Percentiles rank a stretch among this genome's conserved stretches.
Conservation (phyloP, 2,888 invertebrate genomes). For the Sinohyriopsis cumingii region DNA sequence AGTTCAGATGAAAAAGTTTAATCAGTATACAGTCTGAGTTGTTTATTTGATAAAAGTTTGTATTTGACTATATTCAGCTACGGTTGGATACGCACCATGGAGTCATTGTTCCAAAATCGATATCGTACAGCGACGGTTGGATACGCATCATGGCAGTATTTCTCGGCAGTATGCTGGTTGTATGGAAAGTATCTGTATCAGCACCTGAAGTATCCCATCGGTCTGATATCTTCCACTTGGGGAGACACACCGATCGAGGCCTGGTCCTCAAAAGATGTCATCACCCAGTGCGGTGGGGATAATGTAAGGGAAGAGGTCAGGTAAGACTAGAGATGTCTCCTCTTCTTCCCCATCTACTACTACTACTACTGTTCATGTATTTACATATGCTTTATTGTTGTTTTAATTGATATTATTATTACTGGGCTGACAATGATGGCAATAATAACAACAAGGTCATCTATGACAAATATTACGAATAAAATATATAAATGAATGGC, state of each 20-base stretch:
- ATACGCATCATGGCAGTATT: slow-evolving; percentile 43
- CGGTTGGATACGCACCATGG: slow-evolving; percentile 45
- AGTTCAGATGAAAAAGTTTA: no score
- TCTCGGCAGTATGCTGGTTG: slow-evolving; percentile 67
- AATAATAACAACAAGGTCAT: no score
- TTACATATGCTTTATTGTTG: no score
- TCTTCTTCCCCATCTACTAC: no score
- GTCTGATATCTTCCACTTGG: slow-evolving; percentile 51
- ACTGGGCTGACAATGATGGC: no score
- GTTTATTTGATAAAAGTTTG: not conserved
- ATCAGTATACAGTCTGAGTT: not conserved
- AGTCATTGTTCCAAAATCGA: no score
- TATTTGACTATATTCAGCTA: slow-evolving; percentile 7
- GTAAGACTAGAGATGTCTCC: no score
- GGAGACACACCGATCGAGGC: slow-evolving; percentile 62
- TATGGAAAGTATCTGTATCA: slow-evolving; percentile 63
- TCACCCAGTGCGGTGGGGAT: slow-evolving; percentile 33
- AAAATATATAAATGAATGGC: no score
- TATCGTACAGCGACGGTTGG: slow-evolving; percentile 42
- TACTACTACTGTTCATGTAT: no score
- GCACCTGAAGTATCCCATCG: slow-evolving; percentile 60
- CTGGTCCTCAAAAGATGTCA: slow-evolving; percentile 61
- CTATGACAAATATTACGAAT: no score
- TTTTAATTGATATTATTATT: no score
- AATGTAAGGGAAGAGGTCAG: no score